phyloP scores from a whole-genome alignment of 2,797 vertebrate species.

The Babyrousa celebensis region DNA sequence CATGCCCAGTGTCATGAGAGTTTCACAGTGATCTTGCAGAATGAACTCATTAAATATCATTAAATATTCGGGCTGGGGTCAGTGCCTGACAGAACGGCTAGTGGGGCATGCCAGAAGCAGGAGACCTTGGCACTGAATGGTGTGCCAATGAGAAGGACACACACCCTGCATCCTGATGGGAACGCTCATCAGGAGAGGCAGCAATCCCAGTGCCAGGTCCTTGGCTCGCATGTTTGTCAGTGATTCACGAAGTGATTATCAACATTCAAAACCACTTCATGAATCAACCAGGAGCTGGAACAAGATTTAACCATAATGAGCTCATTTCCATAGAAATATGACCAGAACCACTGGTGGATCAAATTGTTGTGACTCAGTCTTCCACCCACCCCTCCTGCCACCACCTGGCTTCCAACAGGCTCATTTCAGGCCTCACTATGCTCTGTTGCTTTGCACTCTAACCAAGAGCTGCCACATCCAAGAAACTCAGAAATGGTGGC shows the following conservation, averaged over 20 bases:
- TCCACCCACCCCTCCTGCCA: constrained; percentile 56
- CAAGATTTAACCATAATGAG: constrained; percentile 87
- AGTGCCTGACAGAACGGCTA: neutral
- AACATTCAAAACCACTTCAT: constrained; percentile 88
- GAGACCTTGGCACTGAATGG: neutral
- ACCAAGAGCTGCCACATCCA: constrained; percentile 67
- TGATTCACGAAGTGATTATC: constrained; percentile 88
- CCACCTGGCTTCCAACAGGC: constrained; percentile 74
- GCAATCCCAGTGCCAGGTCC: constrained; percentile 81
- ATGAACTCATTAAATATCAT: constrained; percentile 33
- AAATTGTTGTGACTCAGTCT: constrained; percentile 82
- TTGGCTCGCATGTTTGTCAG: constrained; percentile 82
- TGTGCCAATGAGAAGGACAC: too few relatives aligned
- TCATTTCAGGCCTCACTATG: constrained; percentile 85
- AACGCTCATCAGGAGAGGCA: constrained; percentile 82
- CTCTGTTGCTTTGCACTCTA: constrained; percentile 74
- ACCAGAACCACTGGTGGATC: constrained; percentile 81
- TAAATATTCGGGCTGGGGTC: neutral
- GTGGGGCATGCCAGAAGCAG: neutral
- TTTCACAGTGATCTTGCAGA: constrained; percentile 33
- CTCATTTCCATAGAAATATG: constrained; percentile 90
- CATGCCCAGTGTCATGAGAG: neutral
- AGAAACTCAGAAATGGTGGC: constrained; percentile 63
- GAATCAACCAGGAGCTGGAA: constrained; percentile 85
- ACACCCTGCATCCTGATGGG: constrained; percentile 53